Conservation (phyloP, 2,797 vertebrate genomes). For the Notamacropus eugenii region DNA sequence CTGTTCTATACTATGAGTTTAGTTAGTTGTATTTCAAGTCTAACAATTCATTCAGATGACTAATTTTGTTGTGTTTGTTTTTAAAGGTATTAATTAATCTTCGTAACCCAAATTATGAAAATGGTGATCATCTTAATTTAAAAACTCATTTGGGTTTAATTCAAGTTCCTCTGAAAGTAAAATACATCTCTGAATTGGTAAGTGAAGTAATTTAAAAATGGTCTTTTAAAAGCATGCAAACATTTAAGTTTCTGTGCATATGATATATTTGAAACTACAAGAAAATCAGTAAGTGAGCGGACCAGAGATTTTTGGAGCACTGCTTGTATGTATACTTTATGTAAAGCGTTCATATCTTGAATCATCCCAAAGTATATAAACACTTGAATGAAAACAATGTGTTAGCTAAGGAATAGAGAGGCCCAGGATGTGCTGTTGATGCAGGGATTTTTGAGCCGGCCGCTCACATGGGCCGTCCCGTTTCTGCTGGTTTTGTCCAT, state of each 20-base stretch:
- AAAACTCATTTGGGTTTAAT: constrained; percentile 96
- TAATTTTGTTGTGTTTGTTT: constrained; percentile 71
- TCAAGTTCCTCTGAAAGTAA: constrained; percentile 93
- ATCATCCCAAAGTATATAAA: not conserved
- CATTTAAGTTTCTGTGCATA: constrained; percentile 17
- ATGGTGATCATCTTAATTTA: constrained; percentile 89
- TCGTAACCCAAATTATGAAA: constrained; percentile 95
- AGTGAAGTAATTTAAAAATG: constrained; percentile 68
- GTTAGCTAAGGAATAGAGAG: not conserved
- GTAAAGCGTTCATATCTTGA: not conserved
- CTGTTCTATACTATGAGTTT: constrained; percentile 47
- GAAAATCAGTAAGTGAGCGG: constrained; percentile 34
- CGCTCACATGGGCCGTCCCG: not conserved
- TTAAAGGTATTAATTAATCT: constrained; percentile 94
- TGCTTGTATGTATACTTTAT: constrained; percentile 1
- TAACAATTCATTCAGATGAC: constrained; percentile 54
- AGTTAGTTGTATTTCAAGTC: constrained; percentile 51
- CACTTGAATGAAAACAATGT: not conserved
- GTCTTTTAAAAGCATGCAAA: constrained; percentile 34
- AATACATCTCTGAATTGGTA: constrained; percentile 94
- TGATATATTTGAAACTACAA: constrained; percentile 16
- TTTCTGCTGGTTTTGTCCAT: not conserved
- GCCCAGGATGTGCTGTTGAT: not conserved
- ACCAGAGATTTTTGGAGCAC: constrained; percentile 24
- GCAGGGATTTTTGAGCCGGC: not conserved